Evolutionary conservation across 2,888 invertebrate genomes (phyloP).

Genomic region (Drosophila aldrichi): DNA sequence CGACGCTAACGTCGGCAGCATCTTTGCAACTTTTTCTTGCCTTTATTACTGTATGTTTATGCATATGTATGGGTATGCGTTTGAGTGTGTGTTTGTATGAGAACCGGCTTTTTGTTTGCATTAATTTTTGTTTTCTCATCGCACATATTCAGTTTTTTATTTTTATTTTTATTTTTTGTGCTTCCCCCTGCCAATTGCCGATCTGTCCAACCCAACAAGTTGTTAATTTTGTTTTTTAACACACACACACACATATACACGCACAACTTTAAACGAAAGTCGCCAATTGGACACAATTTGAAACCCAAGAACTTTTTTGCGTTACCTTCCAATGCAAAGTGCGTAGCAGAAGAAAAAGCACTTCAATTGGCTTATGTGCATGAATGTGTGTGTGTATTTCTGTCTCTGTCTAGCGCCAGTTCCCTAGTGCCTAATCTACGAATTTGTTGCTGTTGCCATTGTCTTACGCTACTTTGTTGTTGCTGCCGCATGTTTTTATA

Average conservation of each 20-base stretch:
- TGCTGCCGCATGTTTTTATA: slow-evolving; percentile 57
- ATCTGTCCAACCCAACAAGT: slow-evolving; percentile 50
- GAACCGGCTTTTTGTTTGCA: slow-evolving; percentile 81
- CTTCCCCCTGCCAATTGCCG: slow-evolving; percentile 19
- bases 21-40: slow-evolving; percentile 63
- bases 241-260: slow-evolving; percentile 7
- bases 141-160: slow-evolving; percentile 44
- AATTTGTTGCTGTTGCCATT: slow-evolving; percentile 39
- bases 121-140: slow-evolving; percentile 61
- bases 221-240: slow-evolving; percentile 61
- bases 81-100: slow-evolving; percentile 34
- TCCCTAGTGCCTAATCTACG: slow-evolving; percentile 55
- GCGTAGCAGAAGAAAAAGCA: slow-evolving; percentile 59
- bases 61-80: background rate
- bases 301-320: slow-evolving; percentile 27
- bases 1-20: slow-evolving; percentile 41
- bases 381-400: slow-evolving; percentile 3
- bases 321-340: slow-evolving; percentile 43
- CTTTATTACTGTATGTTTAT: slow-evolving; percentile 14
- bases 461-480: slow-evolving; percentile 31
- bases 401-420: slow-evolving; percentile 7
- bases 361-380: slow-evolving; percentile 22
- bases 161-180: slow-evolving; percentile 15
- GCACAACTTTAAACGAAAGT: slow-evolving; percentile 58
- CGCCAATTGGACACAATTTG: slow-evolving; percentile 59